Conservation (phyloP, 2,888 invertebrate species). For the Aleiodes leptofemur region DNA sequence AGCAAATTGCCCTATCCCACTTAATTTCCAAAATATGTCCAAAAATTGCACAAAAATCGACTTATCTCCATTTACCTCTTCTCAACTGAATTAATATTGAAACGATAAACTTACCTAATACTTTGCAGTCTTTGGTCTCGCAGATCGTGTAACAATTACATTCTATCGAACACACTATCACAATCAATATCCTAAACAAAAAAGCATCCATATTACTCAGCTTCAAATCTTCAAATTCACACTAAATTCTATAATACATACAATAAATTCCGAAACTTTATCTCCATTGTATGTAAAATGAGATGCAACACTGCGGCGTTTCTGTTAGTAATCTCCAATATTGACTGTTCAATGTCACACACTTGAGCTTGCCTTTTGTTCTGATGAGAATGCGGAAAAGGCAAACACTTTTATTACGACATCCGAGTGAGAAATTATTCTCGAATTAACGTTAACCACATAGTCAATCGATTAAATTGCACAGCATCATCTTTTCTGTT, state of each 20-base stretch:
- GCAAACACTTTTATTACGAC: slow-evolving; percentile 7
- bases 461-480: slow-evolving; percentile 5
- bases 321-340: background rate
- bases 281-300: background rate
- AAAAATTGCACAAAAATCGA: too few species aligned
- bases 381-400: slow-evolving; percentile 30
- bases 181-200: slow-evolving; percentile 10
- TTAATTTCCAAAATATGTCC: too few species aligned
- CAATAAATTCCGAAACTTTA: slow-evolving; percentile 1
- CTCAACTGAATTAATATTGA: too few species aligned
- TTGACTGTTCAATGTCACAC: slow-evolving; percentile 31
- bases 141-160: slow-evolving; percentile 3
- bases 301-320: background rate
- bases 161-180: background rate
- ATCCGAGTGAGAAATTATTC: slow-evolving; percentile 13
- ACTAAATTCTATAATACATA: background rate
- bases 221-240: background rate
- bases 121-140: slow-evolving; percentile 29
- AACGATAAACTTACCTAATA: slow-evolving; percentile 8
- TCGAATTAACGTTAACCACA: slow-evolving; percentile 13
- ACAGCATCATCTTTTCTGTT: slow-evolving; percentile 11
- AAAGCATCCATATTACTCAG: background rate
- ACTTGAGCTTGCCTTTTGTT: slow-evolving; percentile 23
- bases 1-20: too few species aligned
- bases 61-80: too few species aligned